Evolutionary conservation across 2,888 invertebrate genomes (phyloP).

Genomic region (Torymus tubicola): DNA sequence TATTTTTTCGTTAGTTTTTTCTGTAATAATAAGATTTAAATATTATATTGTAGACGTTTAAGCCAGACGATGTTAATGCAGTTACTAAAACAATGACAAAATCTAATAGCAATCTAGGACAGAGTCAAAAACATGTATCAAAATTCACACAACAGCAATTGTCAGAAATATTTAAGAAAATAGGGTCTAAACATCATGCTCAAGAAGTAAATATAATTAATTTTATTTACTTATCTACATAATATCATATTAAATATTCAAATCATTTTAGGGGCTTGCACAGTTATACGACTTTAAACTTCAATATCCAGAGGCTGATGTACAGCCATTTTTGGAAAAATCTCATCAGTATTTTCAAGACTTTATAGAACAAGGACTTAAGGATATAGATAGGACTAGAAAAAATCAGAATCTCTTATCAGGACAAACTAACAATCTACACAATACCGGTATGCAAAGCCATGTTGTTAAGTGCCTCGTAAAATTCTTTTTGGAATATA

Average conservation of each 20-base stretch:
- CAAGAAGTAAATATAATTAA: conserved; percentile 75
- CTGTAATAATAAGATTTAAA: background rate
- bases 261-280: conserved; percentile 82
- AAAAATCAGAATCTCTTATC: conserved; percentile 69
- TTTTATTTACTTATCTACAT: conserved; percentile 21
- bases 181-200: conserved; percentile 92
- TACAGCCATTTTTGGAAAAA: conserved; percentile 88
- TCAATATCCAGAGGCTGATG: conserved; percentile 89
- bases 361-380: conserved; percentile 88
- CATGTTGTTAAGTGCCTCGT: background rate
- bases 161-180: conserved; percentile 92
- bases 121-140: conserved; percentile 80
- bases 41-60: conserved; percentile 74
- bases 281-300: conserved; percentile 87
- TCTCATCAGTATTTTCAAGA: conserved; percentile 91
- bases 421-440: conserved; percentile 46
- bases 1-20: too few relatives aligned
- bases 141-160: conserved; percentile 90
- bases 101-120: conserved; percentile 64
- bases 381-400: conserved; percentile 78
- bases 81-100: conserved; percentile 66
- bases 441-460: conserved; percentile 39
- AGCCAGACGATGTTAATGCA: conserved; percentile 76
- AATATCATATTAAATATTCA: conserved; percentile 2
- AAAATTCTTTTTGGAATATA: background rate